phyloP scores from a whole-genome alignment of 2,113 vertebrate species.

The Struthio camelus region DNA sequence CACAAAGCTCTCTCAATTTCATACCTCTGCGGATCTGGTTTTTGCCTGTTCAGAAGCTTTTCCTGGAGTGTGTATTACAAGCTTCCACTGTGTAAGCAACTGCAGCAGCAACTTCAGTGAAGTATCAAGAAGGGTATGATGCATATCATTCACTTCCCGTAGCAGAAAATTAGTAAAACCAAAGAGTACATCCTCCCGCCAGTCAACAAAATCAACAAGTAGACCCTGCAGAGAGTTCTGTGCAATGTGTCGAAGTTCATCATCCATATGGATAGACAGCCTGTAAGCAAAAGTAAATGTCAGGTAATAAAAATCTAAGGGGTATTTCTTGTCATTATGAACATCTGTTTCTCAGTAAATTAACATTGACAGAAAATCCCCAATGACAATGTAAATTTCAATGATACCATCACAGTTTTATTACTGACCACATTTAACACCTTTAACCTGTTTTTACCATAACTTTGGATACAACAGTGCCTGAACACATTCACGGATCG shows the following conservation, averaged over 20 bases:
- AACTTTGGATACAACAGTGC: background rate
- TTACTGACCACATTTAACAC: background rate
- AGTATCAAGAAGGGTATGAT: slow-evolving; percentile 92
- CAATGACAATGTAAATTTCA: background rate
- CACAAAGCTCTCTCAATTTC: background rate
- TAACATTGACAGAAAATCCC: background rate
- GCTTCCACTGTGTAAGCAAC: slow-evolving; percentile 95
- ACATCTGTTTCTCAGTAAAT: background rate
- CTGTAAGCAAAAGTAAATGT: slow-evolving; percentile 64
- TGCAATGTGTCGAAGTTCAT: slow-evolving; percentile 96
- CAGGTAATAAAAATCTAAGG: background rate
- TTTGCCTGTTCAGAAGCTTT: slow-evolving; percentile 83
- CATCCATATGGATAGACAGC: slow-evolving; percentile 98
- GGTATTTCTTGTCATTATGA: background rate
- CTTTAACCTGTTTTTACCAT: background rate
- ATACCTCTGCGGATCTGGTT: slow-evolving; percentile 86
- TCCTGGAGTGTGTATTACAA: slow-evolving; percentile 90
- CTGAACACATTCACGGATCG: background rate
- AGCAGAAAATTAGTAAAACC: slow-evolving; percentile 96
- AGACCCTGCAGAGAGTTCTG: slow-evolving; percentile 97
- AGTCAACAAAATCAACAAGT: slow-evolving; percentile 95
- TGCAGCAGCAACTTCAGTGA: slow-evolving; percentile 96
- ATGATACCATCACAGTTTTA: background rate
- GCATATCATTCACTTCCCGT: slow-evolving; percentile 94
- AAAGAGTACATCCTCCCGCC: slow-evolving; percentile 96